Evolutionary conservation across 2,113 vertebrate species (phyloP).

Genomic region (Marmota monax): DNA sequence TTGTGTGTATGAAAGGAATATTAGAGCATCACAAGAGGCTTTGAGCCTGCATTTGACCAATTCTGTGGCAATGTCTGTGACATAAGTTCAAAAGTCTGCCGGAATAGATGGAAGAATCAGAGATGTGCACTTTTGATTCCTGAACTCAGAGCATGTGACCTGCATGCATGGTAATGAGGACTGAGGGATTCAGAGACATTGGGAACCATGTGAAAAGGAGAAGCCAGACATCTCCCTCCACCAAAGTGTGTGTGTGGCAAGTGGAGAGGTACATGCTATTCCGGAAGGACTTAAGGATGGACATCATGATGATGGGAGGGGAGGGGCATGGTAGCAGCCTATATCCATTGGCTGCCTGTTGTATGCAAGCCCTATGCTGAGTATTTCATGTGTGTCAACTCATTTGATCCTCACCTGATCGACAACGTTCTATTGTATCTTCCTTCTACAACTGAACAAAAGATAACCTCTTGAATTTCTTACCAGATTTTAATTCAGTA

Average conservation of each 20-base stretch:
- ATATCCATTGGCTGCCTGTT: background rate
- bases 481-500: constrained; percentile 10
- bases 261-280: background rate
- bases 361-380: background rate
- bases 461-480: background rate
- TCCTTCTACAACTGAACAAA: background rate
- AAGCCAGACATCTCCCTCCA: background rate
- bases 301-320: background rate
- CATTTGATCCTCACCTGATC: background rate
- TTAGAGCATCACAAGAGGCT: background rate
- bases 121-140: background rate
- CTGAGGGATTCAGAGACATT: background rate
- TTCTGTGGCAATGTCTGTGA: background rate
- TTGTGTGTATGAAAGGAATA: background rate
- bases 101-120: background rate
- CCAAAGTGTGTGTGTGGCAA: fast-evolving
- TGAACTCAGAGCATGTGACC: background rate
- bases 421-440: background rate
- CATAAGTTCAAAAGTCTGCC: background rate
- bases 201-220: background rate
- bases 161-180: background rate
- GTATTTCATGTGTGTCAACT: background rate
- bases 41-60: background rate
- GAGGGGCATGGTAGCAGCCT: background rate
- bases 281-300: background rate